Conservation (phyloP, 1,140 invertebrate genomes). For the Orchesella cincta region DNA sequence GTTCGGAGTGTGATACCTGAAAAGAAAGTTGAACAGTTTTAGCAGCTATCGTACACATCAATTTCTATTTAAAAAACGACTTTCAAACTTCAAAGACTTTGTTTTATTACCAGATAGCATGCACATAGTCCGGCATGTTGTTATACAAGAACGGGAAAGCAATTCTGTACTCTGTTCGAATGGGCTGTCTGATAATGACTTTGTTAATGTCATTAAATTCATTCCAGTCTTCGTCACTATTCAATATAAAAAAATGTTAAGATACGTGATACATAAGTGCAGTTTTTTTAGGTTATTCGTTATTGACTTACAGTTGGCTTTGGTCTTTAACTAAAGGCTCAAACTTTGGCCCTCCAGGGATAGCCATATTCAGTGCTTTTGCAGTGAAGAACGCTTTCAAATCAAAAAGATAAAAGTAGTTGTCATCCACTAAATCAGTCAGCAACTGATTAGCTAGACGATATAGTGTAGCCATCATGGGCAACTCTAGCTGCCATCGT, state of each 20-base stretch:
- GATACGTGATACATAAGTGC: conserved; percentile 15
- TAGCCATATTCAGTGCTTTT: conserved; percentile 99
- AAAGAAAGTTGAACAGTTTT: conserved; percentile 38
- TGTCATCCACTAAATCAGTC: conserved; percentile 96
- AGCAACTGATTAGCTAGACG: conserved; percentile 96
- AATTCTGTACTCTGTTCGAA: conserved; percentile 98
- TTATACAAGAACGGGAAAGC: conserved; percentile 99
- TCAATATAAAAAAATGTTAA: neutral
- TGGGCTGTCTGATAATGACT: conserved; percentile 97
- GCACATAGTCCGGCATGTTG: conserved; percentile 94
- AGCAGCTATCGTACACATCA: neutral
- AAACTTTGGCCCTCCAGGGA: conserved; percentile 99
- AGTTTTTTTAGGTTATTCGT: too few species aligned
- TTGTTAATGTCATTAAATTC: conserved; percentile 99
- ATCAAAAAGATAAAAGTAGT: conserved; percentile 99
- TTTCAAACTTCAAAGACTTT: neutral
- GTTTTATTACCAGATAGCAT: conserved; percentile 81
- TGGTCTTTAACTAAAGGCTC: conserved; percentile 98
- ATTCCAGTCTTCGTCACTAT: conserved; percentile 99
- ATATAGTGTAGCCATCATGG: conserved; percentile 97
- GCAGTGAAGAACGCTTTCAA: conserved; percentile 99
- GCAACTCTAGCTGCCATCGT: conserved; percentile 91
- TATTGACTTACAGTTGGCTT: conserved; percentile 80
- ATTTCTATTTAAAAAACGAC: neutral
- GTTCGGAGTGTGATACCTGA: conserved; percentile 97